A percentile compares a stretch with the other conserved stretches of the same genome.
These are phyloP conservation scores for Pollicipes pollicipes DNA, from an alignment of 1,140 invertebrate genomes.

Conservation along the genomic window DNA sequence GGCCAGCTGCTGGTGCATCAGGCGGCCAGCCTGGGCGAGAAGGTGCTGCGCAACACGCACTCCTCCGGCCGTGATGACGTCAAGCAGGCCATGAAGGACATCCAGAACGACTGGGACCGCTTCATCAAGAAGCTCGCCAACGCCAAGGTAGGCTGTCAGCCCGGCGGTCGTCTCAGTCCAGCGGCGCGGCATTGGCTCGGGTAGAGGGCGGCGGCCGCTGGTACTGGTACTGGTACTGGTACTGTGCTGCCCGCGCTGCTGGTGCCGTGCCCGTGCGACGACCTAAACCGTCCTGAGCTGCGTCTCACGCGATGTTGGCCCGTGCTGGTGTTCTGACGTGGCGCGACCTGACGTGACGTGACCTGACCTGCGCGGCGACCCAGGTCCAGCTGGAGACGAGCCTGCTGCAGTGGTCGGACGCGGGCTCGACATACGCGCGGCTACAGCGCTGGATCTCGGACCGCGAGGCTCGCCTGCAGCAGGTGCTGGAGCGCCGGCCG, in stretches of 20 bases:
- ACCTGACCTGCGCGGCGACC: no score
- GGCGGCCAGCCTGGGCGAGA: conserved; percentile 81
- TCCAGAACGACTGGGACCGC: conserved; percentile 83
- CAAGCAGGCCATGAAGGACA: conserved; percentile 65
- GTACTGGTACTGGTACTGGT: no score
- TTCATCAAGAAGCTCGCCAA: conserved; percentile 80
- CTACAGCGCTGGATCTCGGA: conserved; percentile 89
- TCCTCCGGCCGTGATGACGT: conserved; percentile 78
- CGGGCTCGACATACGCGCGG: conserved; percentile 75
- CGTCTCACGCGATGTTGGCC: no score
- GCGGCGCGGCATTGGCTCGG: no score
- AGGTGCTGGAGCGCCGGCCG: conserved; percentile 67
- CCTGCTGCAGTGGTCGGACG: conserved; percentile 86
- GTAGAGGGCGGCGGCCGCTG: no score
- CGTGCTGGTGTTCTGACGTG: no score
- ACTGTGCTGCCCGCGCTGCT: no score
- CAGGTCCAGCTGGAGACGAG: conserved; percentile 50
- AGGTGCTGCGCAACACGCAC: conserved; percentile 65
- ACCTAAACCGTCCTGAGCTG: no score
- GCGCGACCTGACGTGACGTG: no score
- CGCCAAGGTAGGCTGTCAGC: conserved; percentile 74
- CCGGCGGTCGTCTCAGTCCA: no score
- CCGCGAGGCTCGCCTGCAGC: conserved; percentile 78
- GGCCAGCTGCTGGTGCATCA: conserved; percentile 75
- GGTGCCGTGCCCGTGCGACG: no score